Evolutionary conservation across 2,797 vertebrate genomes (phyloP), one percentile per base, ranked within the genome.

Genomic region (Chelon auratus): DNA sequence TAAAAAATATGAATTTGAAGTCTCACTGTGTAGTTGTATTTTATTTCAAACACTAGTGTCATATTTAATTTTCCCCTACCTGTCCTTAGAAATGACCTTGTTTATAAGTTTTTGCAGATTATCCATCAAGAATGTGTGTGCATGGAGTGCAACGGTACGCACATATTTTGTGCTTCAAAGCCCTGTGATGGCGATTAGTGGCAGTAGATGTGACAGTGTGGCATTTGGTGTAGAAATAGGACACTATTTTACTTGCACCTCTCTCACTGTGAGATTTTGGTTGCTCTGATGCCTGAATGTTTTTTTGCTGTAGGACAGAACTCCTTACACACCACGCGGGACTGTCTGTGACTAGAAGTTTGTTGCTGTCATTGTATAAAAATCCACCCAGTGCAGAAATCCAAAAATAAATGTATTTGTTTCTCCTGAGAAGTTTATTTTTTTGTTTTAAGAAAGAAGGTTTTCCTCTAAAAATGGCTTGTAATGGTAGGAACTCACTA

Each of bases 171-270:
- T 1, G 42, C 60, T 55, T 85, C 40, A 63, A 62, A 81, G 63
- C 72, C 45, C 36, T 18, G 56, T 83, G 75, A 75, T 74, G 80
- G 56, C 11, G 75, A 75, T 83, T 75, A 77, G 63, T 15, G 0
- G 24, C 52, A 64, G 9, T 4, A 8, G 40, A 54, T 60, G 36
- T 77, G 79, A 68, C 68, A 68, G 68, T 30, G 22, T 77, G 75
- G 54, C 76, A 77, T 81, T 85, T 75, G 57, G 62, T 72, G 36
- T 33, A 66, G 67, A 81, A 74, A 61, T 9, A 24, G 78, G 42
- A 24, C 20, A 9, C 42, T 0, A 4, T 40, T 42, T 60, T 55
- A 62, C 57, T 81, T 51, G 50, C 40, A 60, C 69, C 51, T 71
- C 37, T 48, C 39, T 18, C 56, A 45, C 1, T 71, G 33, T 59